Evolutionary conservation across 2,888 invertebrate species (phyloP).

Genomic region (Danaus chrysippus): DNA sequence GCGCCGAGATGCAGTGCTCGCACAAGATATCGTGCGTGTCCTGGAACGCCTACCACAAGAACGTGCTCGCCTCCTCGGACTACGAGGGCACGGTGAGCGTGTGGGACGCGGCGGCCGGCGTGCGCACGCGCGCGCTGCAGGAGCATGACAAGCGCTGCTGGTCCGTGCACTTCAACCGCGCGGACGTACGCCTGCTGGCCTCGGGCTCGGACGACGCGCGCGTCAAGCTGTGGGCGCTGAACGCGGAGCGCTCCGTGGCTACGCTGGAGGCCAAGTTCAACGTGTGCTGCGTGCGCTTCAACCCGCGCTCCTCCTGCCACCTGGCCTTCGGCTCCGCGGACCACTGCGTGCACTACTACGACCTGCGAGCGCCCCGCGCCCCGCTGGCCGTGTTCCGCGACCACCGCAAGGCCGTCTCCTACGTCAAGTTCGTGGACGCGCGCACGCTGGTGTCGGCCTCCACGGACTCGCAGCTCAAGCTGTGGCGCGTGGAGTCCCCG

Average conservation of each 20-base stretch:
- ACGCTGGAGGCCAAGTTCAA: constrained; percentile 96
- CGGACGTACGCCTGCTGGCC: constrained; percentile 93
- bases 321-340: constrained; percentile 98
- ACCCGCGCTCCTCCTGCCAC: constrained; percentile 85
- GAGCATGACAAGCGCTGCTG: constrained; percentile 97
- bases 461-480: constrained; percentile 93
- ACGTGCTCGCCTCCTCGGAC: constrained; percentile 92
- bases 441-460: constrained; percentile 94
- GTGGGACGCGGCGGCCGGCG: constrained; percentile 92
- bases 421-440: constrained; percentile 93
- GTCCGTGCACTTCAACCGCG: constrained; percentile 96
- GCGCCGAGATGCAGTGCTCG: constrained; percentile 92
- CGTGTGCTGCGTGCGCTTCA: constrained; percentile 93
- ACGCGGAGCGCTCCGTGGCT: constrained; percentile 88
- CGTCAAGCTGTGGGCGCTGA: constrained; percentile 95
- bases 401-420: constrained; percentile 95
- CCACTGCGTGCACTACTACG: constrained; percentile 97
- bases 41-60: constrained; percentile 94
- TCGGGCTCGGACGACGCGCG: constrained; percentile 94
- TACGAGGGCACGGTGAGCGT: constrained; percentile 96
- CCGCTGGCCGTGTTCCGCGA: constrained; percentile 91
- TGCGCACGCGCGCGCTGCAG: constrained; percentile 81
- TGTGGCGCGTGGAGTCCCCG: constrained; percentile 92
- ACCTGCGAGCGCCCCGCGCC: constrained; percentile 89
- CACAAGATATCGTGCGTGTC: constrained; percentile 97